Evolutionary conservation across 53 echinoderm and acorn worm species (phyloP).

Genomic region (Paracentrotus lividus): DNA sequence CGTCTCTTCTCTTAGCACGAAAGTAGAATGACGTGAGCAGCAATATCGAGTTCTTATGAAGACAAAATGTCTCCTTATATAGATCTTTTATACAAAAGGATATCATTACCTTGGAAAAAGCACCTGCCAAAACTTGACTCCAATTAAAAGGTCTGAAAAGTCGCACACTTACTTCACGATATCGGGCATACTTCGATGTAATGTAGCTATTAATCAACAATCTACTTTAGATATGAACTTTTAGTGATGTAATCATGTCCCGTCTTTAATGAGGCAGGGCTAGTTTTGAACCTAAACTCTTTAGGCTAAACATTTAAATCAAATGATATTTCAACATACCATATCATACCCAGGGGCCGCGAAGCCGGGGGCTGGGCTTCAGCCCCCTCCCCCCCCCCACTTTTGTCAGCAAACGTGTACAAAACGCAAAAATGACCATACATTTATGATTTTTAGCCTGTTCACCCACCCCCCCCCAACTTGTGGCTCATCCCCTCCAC

Average conservation of each 20-base stretch:
- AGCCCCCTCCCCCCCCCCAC: no score
- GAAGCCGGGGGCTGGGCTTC: no score
- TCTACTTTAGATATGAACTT: background rate
- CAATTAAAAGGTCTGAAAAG: background rate
- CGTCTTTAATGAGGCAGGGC: background rate
- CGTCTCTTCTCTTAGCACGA: slow-evolving; percentile 12
- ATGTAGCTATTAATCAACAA: background rate
- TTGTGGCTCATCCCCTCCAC: no score
- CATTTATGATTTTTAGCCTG: no score
- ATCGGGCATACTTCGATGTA: background rate
- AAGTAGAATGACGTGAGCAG: slow-evolving; percentile 37
- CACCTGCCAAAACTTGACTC: slow-evolving; percentile 47
- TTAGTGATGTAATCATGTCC: background rate
- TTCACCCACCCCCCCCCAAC: no score
- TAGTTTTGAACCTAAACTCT: no score
- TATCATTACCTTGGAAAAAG: slow-evolving; percentile 48
- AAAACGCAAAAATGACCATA: no score
- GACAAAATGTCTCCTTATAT: slow-evolving; percentile 35
- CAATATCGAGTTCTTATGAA: slow-evolving; percentile 22
- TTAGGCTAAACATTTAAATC: no score
- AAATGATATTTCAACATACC: no score
- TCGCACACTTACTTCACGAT: background rate
- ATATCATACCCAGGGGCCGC: no score
- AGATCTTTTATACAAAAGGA: slow-evolving; percentile 6
- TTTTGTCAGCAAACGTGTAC: no score